Base-by-base conservation (phyloP, 2,113 vertebrate species). In the Siphamia tubifer region DNA sequence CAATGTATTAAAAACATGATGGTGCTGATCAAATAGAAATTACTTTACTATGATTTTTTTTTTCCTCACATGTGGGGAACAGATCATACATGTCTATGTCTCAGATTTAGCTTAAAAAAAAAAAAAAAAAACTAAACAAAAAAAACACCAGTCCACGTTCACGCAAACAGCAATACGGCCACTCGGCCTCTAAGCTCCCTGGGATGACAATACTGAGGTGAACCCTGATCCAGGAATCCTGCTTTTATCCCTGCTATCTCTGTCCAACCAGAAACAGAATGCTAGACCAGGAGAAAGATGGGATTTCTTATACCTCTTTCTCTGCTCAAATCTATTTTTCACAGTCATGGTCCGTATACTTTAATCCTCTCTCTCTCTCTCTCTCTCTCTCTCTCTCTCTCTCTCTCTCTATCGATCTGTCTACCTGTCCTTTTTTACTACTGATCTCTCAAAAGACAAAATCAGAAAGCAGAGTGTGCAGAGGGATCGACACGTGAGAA, bases 221-320 rank as follows among this genome's bases (percentile, higher is more conserved):
- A 82, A 79, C 53, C 38, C 68, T 77, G 76, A 81, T 83, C 57
- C 65, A 64, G 58, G 68, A 81, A 69, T 76, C 64, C 42, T 51
- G 71, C 74, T 68, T 82, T 83, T 73, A 82, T 82, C 71, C 81
- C 43, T 8, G 17, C 56, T 73, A 87, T 84, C 79, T 83, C 80
- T 58, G 69, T 47, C 47, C 1, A 75, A 67, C 51, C 74, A 76
- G 66, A 74, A 35, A 60, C 40, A 64, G 63, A 61, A 39, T 4
- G 48, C 57, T 24, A 40, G 57, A 77, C 10, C 9, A 60, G 27
- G 36, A 78, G 65, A 64, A 77, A 85, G 69, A 80, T 71, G 27
- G 44, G 42, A 42, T 67, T 79, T 73, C 61, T 57, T 66, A 48
- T 47, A 67, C 38, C 56, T 68, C 47, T 60, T 64, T 74, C 49